phyloP scores from a whole-genome alignment of 2,888 invertebrate species.

The Digitonthophagus gazella region DNA sequence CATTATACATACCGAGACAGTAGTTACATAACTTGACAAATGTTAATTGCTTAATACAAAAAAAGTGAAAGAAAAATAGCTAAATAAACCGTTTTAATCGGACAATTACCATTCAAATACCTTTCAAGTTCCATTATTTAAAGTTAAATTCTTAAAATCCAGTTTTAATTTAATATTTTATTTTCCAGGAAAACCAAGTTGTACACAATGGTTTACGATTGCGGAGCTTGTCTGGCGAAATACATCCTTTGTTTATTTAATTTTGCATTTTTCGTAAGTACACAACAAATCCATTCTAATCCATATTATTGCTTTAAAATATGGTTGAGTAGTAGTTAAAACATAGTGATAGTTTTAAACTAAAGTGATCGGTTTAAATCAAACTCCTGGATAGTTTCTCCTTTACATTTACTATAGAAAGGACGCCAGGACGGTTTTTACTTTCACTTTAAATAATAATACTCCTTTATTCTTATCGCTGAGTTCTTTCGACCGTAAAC shows the following conservation, averaged over 20 bases:
- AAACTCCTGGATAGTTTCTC: too few relatives aligned
- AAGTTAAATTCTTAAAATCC: too few relatives aligned
- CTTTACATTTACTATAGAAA: not conserved
- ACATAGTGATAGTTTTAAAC: too few relatives aligned
- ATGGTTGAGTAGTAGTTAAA: too few relatives aligned
- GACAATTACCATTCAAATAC: too few relatives aligned
- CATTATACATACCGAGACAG: too few relatives aligned
- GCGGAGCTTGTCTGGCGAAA: conserved; percentile 65
- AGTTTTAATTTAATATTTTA: not conserved
- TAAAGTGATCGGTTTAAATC: too few relatives aligned
- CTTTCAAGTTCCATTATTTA: too few relatives aligned
- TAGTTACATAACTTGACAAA: too few relatives aligned
- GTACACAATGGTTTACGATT: conserved; percentile 48
- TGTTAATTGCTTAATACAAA: too few relatives aligned
- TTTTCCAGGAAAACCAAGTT: conserved; percentile 18
- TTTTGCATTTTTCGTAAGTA: conserved; percentile 72
- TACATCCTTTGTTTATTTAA: conserved; percentile 71
- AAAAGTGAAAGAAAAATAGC: too few relatives aligned
- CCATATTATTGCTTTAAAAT: not conserved
- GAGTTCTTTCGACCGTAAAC: not conserved
- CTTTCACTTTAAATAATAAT: not conserved
- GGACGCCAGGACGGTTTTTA: not conserved
- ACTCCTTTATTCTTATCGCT: not conserved
- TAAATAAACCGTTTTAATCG: too few relatives aligned
- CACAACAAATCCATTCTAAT: conserved; percentile 19